Percentiles rank a stretch among this genome's conserved stretches.
These are phyloP conservation scores for Callopanchax toddi DNA, from an alignment of 2,113 vertebrate species.

Conservation along the genomic window DNA sequence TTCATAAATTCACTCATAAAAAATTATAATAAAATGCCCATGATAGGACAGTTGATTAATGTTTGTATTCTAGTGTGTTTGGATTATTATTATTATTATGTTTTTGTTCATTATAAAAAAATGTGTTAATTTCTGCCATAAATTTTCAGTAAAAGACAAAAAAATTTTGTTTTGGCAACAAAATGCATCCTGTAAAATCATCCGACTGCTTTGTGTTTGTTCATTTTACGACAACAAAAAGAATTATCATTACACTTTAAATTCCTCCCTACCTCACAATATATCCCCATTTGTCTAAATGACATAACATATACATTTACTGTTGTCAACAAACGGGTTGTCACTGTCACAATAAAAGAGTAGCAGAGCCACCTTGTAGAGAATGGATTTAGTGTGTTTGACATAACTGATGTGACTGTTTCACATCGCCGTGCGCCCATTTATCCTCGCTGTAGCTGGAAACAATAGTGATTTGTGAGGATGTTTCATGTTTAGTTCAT, in stretches of 20 bases:
- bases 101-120: too few species aligned
- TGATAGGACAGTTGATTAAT: background rate
- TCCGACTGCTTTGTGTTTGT: too few species aligned
- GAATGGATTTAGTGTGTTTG: constrained; percentile 28
- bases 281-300: constrained; percentile 5
- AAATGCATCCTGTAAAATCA: too few species aligned
- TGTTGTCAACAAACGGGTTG: constrained; percentile 14
- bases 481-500: constrained; percentile 32
- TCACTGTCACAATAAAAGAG: constrained; percentile 19
- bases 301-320: background rate
- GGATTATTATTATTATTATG: too few species aligned
- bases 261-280: background rate
- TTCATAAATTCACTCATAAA: background rate
- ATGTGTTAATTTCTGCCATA: too few species aligned
- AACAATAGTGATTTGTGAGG: constrained; percentile 42
- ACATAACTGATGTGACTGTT: constrained; percentile 26
- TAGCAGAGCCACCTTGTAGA: constrained; percentile 4
- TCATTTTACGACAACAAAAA: background rate
- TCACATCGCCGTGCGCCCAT: constrained; percentile 6
- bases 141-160: too few species aligned
- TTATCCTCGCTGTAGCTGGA: constrained; percentile 19
- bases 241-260: background rate
- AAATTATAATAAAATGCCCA: background rate
- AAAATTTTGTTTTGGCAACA: too few species aligned
- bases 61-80: too few species aligned